Evolutionary conservation across 2,888 invertebrate genomes (phyloP).

Genomic region (Ctenicera cuprea): DNA sequence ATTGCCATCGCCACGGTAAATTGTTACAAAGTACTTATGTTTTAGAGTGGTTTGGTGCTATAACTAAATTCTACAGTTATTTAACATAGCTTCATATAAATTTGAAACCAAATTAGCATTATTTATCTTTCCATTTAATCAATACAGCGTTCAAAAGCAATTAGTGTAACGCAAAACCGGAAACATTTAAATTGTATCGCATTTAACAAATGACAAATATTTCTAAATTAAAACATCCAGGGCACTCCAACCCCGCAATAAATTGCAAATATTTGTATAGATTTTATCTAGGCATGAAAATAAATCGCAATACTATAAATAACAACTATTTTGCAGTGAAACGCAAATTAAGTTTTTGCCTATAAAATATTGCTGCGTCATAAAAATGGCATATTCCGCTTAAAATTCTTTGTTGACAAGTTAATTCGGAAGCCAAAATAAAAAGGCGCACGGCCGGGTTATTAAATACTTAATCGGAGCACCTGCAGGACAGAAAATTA

Average conservation of each 20-base stretch:
- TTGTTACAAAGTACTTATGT: too few relatives aligned
- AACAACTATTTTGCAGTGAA: neutral
- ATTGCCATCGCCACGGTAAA: too few relatives aligned
- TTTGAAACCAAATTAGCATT: conserved; percentile 39
- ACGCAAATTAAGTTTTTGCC: neutral
- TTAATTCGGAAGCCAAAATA: conserved; percentile 29
- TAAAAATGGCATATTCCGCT: neutral
- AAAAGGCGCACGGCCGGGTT: conserved; percentile 33
- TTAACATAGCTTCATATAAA: conserved; percentile 27
- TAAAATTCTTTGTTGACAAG: conserved; percentile 32
- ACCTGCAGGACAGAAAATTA: conserved; percentile 51
- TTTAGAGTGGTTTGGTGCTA: neutral
- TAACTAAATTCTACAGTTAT: neutral
- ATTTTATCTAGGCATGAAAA: conserved; percentile 26
- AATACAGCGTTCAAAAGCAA: conserved; percentile 39
- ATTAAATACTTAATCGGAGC: conserved; percentile 48
- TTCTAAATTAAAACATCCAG: conserved; percentile 32
- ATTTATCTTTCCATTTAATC: conserved; percentile 46
- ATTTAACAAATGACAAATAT: conserved; percentile 46
- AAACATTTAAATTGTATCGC: conserved; percentile 43
- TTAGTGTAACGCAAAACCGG: conserved; percentile 37
- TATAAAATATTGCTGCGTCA: neutral
- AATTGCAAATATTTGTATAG: conserved; percentile 10
- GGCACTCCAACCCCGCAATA: neutral
- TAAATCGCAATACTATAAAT: conserved; percentile 14